These are phyloP conservation scores for Sicus ferrugineus DNA, from an alignment of 2,888 invertebrate genomes.

Conservation along the genomic window DNA sequence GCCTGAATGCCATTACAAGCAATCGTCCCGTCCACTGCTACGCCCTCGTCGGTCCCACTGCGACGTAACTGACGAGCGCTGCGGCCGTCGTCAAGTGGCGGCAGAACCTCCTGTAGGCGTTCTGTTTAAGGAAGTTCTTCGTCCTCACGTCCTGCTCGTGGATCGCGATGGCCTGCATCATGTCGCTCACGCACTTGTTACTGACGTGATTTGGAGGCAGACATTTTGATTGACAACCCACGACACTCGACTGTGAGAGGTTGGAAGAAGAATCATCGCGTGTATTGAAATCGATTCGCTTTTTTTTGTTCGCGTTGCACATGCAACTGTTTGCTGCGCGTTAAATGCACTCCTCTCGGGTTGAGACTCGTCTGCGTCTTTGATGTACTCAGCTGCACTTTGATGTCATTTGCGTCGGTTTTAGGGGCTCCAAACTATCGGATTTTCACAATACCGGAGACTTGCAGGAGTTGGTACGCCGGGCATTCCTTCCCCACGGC, in stretches of 20 bases:
- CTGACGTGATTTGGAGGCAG: not conserved
- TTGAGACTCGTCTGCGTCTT: constrained; percentile 1
- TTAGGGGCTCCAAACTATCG: no score
- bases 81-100: not conserved
- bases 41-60: not conserved
- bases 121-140: constrained; percentile 18
- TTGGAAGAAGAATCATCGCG: not conserved
- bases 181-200: not conserved
- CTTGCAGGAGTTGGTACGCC: no score
- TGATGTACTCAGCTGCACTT: constrained; percentile 28
- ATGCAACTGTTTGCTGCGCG: constrained; percentile 27
- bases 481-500: no score
- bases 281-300: constrained; percentile 21
- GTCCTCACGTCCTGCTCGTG: not conserved
- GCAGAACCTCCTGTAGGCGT: constrained; percentile 22
- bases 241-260: constrained; percentile 1
- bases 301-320: not conserved
- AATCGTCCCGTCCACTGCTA: not conserved
- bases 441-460: no score
- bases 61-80: no score
- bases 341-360: constrained; percentile 28
- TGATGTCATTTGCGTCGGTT: no score
- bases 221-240: constrained; percentile 24
- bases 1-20: constrained; percentile 5
- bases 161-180: not conserved